A percentile compares a stretch with the other conserved stretches of the same genome.
Evolutionary conservation across 2,797 vertebrate genomes (phyloP).

Genomic region (Enteromius unitaeniatus): DNA sequence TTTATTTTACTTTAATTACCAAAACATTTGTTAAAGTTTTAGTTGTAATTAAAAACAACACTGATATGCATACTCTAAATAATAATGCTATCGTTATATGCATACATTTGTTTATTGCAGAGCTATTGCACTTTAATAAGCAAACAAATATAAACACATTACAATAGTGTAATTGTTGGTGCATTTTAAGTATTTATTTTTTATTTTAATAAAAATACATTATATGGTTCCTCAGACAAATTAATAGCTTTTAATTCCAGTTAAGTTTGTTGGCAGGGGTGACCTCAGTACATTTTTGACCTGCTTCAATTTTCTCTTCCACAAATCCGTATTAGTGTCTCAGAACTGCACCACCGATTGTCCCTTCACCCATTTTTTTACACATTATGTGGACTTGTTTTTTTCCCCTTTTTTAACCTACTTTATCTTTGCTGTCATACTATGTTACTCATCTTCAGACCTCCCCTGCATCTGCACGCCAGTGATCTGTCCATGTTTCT

Average conservation of each 20-base stretch:
- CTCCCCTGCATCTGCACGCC: background rate
- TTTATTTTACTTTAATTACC: background rate
- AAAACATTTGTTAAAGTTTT: background rate
- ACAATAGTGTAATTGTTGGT: background rate
- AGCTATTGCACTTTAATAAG: background rate
- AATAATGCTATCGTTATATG: background rate
- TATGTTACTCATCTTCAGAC: background rate
- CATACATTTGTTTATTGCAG: background rate
- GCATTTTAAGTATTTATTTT: background rate
- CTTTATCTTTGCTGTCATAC: background rate
- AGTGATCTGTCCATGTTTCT: conserved; percentile 12
- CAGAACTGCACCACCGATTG: background rate
- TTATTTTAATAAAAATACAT: background rate
- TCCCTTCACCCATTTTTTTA: background rate
- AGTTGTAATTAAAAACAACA: background rate
- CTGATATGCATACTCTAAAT: background rate
- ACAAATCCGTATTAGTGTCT: conserved; percentile 2
- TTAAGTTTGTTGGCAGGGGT: background rate
- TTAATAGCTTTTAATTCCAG: background rate
- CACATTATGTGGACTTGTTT: background rate
- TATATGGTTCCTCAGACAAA: background rate
- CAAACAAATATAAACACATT: background rate
- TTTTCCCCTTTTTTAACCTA: background rate
- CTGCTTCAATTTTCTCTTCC: background rate
- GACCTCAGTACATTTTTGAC: background rate